Evolutionary conservation across 1,140 invertebrate species (phyloP).

Genomic region (Brachionus calyciflorus): DNA sequence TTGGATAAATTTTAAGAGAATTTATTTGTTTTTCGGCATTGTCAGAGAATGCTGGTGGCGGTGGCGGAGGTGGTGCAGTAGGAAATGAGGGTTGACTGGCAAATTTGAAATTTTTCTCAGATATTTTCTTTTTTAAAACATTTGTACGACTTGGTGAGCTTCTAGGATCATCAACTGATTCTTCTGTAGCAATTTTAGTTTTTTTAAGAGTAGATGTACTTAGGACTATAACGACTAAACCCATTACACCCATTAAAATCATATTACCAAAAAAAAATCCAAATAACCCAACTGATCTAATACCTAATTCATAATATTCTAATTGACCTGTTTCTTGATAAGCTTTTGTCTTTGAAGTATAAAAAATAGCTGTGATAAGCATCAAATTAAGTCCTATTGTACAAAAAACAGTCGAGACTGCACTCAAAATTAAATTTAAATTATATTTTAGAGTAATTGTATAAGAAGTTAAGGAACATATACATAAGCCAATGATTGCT

Average conservation of each 20-base stretch:
- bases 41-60: not conserved
- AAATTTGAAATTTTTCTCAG: constrained; percentile 8
- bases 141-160: not conserved
- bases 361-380: not conserved
- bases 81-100: not conserved
- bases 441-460: not conserved
- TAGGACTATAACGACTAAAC: not conserved
- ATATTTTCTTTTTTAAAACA: not conserved
- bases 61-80: not conserved
- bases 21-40: not conserved
- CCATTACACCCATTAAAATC: not conserved
- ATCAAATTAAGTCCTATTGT: not conserved
- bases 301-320: not conserved
- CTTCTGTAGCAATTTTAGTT: not conserved
- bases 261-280: not conserved
- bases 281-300: not conserved
- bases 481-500: not conserved
- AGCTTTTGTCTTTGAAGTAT: not conserved
- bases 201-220: not conserved
- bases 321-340: not conserved
- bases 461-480: not conserved
- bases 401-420: not conserved
- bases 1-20: no score
- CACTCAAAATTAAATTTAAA: not conserved
- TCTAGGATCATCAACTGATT: not conserved